Percentiles rank a stretch among this genome's conserved stretches.
Evolutionary conservation across 2,797 vertebrate genomes (phyloP).

Genomic region (Psittacula echo): DNA sequence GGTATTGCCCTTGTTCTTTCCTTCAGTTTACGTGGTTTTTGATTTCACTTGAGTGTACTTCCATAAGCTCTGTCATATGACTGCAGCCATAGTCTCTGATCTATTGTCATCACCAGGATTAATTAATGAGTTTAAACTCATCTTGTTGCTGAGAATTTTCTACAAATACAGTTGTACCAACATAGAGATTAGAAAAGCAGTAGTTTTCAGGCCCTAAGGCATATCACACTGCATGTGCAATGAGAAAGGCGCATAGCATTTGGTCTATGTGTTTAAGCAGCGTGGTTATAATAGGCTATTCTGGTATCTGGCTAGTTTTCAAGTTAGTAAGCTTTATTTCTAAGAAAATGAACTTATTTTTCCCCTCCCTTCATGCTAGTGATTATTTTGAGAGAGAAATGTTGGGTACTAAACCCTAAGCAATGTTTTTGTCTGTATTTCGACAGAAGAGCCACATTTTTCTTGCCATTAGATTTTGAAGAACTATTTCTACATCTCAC

Average conservation of each 20-base stretch:
- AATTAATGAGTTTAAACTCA: constrained; percentile 10
- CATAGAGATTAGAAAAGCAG: background rate
- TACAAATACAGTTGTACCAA: background rate
- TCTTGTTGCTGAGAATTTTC: background rate
- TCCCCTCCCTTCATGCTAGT: background rate
- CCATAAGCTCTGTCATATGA: background rate
- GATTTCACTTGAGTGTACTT: background rate
- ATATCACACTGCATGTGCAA: background rate
- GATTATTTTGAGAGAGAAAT: background rate
- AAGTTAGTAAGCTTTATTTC: background rate
- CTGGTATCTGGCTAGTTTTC: background rate
- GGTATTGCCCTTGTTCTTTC: background rate
- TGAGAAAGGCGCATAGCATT: background rate
- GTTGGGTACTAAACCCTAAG: background rate
- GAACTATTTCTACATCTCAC: background rate
- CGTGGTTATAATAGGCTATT: background rate
- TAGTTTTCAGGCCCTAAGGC: background rate
- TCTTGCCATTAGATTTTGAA: background rate
- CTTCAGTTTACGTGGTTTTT: background rate
- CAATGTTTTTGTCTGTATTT: background rate
- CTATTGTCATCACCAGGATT: background rate
- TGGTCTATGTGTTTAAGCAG: background rate
- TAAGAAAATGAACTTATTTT: background rate
- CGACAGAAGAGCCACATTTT: background rate
- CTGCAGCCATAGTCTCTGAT: background rate